Evolutionary conservation across 2,888 invertebrate species (phyloP), one percentile per base, ranked within the genome.

Genomic region (Phengaris alcon): DNA sequence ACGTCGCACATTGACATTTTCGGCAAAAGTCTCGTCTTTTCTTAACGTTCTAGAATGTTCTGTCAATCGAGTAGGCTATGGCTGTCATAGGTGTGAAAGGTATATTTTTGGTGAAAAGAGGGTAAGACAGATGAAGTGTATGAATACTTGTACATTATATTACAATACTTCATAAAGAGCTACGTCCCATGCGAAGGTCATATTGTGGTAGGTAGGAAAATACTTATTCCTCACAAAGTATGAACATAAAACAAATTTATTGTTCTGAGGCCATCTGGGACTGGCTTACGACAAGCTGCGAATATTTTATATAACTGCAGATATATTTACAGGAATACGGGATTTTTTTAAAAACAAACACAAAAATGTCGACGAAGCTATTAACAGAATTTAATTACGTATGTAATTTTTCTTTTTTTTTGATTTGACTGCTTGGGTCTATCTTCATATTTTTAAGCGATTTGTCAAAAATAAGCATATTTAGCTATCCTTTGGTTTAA

Each of bases 231-330:
- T 64, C 64, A 64, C 64, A 64, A 12, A 13, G 64, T 64, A 64
- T 35, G 64, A 64, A 64, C 64, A 64, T 64, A 64, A 64, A 64
- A 64, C 64, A 64, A 64, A 64, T 64, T 64, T 64, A 64, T 64
- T 64, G 64, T 64, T 64, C 35, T 12, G 64, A 64, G 64, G 64
- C 64, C 35, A 64, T 64, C 64, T 64, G 64, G 64, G 35, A 64
- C 64, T 64, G 35, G 64, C 64, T 64, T 44, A 64, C 64, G 64
- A 64, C 64, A 35, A 44, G 64, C 64, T 64, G 44, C 64, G 64
- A 64, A 64, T 64, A 64, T 64, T 64, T 64, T 64, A 64, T 64
- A 44, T 64, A 64, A 44, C 64, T 64, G 64, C 64, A 64, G 64
- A 64, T 6, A 10, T 22, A 64, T 64, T 64, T 44, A 64, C 64